Base-by-base conservation (phyloP, 2,797 vertebrate genomes). In the Cephalopachus bancanus region DNA sequence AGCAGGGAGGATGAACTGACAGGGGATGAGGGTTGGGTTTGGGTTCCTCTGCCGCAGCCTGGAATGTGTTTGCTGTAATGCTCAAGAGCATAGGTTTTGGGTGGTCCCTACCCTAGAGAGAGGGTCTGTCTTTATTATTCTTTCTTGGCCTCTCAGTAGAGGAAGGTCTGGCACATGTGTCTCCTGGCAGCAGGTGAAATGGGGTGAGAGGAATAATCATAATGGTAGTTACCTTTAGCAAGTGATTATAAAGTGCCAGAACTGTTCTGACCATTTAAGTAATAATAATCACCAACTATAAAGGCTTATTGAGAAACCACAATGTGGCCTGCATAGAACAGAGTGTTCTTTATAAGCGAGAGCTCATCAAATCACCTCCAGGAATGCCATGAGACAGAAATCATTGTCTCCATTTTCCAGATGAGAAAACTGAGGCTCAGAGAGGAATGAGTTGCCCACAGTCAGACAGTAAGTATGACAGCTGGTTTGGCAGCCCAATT, bases 351-450 rank as follows among this genome's bases (percentile, higher is more conserved):
- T 65, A 57, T 5, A 90, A 51, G 33, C 30, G 49, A 89, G 53
- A 94, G 28, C 28, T 76, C 71, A 74, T 69, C 79, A 64, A 85
- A 59, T 89, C 53, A 67, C 59, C 57, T 78, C 81, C 51, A 33
- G 7, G 20, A 86, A 59, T 16, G 75, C 24, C 69, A 59, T 4
- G 53, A 96, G 65, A 71, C 69, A 93, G 49, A 94, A 95, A 83
- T 83, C 19, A 89, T 30, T 84, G 71, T 51, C 51, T 26, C 71
- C 72, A 79, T 74, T 96, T 93, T 91, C 67, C 79, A 91, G 85
- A 80, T 74, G 75, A 95, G 81, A 71, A 97, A 92, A 84, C 14
- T 1, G 26, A 96, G 76, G 69, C 28, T 81, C 55, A 5, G 37
- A 83, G 30, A 87, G 16, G 71, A 2, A 59, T 17, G 16, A 28